Evolutionary conservation across 92 coral and sea anemone genomes (phyloP), one percentile per base, ranked within the genome.

Genomic region (Pocillopora meandrina): DNA sequence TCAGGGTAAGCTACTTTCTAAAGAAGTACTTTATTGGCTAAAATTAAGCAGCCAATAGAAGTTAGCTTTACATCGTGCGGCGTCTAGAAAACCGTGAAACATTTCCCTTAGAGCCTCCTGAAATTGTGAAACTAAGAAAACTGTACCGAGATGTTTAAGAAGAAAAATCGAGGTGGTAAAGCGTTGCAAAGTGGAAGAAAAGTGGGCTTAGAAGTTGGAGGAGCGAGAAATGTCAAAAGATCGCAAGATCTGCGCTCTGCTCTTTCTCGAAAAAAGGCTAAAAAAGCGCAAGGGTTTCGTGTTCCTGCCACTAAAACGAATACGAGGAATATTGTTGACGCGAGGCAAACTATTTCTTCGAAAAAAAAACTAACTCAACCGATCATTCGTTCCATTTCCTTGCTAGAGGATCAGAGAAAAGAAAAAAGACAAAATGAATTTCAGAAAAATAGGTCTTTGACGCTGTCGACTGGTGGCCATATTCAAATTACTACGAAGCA

Each of bases 401-500:
- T 75, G 71, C n/a, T 85, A 55, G 85, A 91, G 12, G 90, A 81
- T 21, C 82, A 83, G 17, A 85, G 90, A 60, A 91, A 89, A 73
- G 90, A 88, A 55, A 87, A 76, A 80, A 75, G 89, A 56, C 75
- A 80, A 65, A 71, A 82, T 65, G 18, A 77, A 34, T 88, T 82
- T 18, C 88, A 79, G 59, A 52, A 83, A 47, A 91, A 91, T 72
- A 81, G 95, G 57, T 91, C 95, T 21, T 70, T 91, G 17, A 73
- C 82, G 11, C 84, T 91, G 61, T 87, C 87, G 17, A 82, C 90
- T 16, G 90, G 90, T 23, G 80, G 92, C 12, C 68, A 20, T 33
- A 91, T 91, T 57, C 87, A 82, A 78, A 86, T 91, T 35, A 91
- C 95, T 15, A 66, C 95, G 42, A 86, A 86, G 49, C 88, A 88